Percentiles rank a stretch among this genome's conserved stretches.
These are phyloP conservation scores for Drosophila pegasa DNA, from an alignment of 2,888 invertebrate species.

Conservation along the genomic window DNA sequence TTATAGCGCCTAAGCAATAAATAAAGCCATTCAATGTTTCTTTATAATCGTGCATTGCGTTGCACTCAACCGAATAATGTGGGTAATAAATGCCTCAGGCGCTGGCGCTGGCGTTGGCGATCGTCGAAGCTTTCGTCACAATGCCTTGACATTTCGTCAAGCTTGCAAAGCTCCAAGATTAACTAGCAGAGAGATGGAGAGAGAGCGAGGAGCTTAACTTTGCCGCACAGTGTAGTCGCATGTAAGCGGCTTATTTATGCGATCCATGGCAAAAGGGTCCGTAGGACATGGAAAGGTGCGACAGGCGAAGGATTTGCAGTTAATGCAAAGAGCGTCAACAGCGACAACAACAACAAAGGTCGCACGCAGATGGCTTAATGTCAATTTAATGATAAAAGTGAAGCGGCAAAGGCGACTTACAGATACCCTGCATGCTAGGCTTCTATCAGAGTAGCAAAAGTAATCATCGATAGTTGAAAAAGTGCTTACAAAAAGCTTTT, in stretches of 20 bases:
- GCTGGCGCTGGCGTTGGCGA: not conserved
- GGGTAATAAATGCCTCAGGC: slow-evolving; percentile 51
- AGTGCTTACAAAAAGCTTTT: not conserved
- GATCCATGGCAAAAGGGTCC: slow-evolving; percentile 21
- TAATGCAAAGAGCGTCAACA: slow-evolving; percentile 32
- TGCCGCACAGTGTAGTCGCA: slow-evolving; percentile 44
- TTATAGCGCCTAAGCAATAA: slow-evolving; percentile 54
- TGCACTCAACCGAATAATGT: slow-evolving; percentile 69
- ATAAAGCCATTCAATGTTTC: slow-evolving; percentile 21
- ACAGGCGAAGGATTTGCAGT: slow-evolving; percentile 35
- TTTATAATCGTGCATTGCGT: slow-evolving; percentile 62
- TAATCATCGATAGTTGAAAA: not conserved
- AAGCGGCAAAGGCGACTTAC: not conserved
- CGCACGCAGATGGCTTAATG: slow-evolving; percentile 33
- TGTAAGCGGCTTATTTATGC: slow-evolving; percentile 51
- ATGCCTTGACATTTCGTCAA: slow-evolving; percentile 59
- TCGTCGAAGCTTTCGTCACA: slow-evolving; percentile 47
- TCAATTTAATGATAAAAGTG: not conserved
- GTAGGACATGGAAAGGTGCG: slow-evolving; percentile 19
- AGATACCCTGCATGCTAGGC: no score
- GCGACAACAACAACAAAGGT: slow-evolving; percentile 42
- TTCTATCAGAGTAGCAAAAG: no score
- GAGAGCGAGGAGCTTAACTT: slow-evolving; percentile 1
- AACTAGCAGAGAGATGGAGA: not conserved
- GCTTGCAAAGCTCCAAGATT: slow-evolving; percentile 39